Percentiles rank a stretch among this genome's conserved stretches.
These are phyloP conservation scores for Strix occidentalis DNA, from an alignment of 2,797 vertebrate species.

Conservation along the genomic window DNA sequence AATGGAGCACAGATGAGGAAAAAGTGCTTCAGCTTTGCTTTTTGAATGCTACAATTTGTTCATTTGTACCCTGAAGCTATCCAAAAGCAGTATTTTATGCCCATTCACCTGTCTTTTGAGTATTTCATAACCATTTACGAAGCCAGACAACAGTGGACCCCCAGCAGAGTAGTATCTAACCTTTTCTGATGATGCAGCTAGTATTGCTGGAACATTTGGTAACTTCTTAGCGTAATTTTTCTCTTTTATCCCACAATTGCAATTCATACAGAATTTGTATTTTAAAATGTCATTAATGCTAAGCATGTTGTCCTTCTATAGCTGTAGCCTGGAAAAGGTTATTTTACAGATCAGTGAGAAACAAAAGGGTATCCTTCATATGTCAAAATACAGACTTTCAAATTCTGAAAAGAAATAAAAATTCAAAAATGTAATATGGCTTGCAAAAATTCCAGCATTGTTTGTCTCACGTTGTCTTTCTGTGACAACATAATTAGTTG, in stretches of 20 bases:
- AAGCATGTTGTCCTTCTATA: not conserved
- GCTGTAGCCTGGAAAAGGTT: not conserved
- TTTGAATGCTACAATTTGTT: not conserved
- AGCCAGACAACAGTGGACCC: not conserved
- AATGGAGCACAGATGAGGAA: not conserved
- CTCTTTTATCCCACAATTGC: not conserved
- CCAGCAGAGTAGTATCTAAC: not conserved
- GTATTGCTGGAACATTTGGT: not conserved
- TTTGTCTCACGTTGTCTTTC: not conserved
- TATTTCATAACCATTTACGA: not conserved
- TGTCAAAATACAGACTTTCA: not conserved
- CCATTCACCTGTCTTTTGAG: not conserved
- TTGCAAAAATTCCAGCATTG: not conserved
- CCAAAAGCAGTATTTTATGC: not conserved
- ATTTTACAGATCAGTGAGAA: not conserved
- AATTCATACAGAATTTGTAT: not conserved
- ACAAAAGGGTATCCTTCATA: not conserved
- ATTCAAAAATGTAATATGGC: not conserved
- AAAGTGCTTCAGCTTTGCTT: not conserved
- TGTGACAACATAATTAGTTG: not conserved
- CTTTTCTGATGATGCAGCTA: not conserved
- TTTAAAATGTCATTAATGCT: not conserved
- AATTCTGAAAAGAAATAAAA: not conserved
- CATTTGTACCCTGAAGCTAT: not conserved
- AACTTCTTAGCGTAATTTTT: not conserved